Percentiles rank a stretch among this genome's conserved stretches.
phyloP scores from a whole-genome alignment of 2,113 vertebrate genomes.

The Plecturocebus donacophilus region DNA sequence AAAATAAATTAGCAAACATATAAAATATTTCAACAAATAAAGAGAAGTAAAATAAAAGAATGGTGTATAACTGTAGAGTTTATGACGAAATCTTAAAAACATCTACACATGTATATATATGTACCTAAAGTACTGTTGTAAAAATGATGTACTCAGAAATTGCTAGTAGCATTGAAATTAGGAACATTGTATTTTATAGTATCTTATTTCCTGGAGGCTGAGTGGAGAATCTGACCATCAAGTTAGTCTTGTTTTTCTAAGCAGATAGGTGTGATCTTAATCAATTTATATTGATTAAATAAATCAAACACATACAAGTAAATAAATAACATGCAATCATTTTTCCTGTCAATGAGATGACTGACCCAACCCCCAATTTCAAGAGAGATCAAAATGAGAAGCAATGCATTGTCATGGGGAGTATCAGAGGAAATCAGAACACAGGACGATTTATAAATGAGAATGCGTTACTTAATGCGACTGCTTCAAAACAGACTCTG shows the following conservation, averaged over 20 bases:
- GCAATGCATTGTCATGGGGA: no score
- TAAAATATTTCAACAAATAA: neutral
- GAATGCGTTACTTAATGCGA: neutral
- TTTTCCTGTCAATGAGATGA: neutral
- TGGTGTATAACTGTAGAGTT: neutral
- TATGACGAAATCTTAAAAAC: neutral
- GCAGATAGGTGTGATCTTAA: neutral
- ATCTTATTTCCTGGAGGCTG: neutral
- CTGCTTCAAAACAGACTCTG: neutral
- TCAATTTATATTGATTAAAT: neutral
- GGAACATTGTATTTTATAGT: neutral
- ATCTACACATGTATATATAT: neutral
- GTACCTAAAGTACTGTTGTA: neutral
- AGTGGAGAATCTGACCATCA: neutral
- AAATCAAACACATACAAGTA: neutral
- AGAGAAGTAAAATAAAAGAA: neutral
- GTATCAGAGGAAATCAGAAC: neutral
- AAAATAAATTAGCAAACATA: neutral
- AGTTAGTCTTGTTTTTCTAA: slow-evolving; percentile 12
- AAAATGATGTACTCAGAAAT: neutral
- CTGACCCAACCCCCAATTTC: neutral
- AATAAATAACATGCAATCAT: neutral
- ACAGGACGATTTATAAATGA: neutral
- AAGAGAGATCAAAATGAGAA: neutral
- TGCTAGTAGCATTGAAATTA: neutral